A percentile compares a stretch with the other conserved stretches of the same genome.
Conservation (phyloP, 2,113 vertebrate species). For the Furnarius figulus region DNA sequence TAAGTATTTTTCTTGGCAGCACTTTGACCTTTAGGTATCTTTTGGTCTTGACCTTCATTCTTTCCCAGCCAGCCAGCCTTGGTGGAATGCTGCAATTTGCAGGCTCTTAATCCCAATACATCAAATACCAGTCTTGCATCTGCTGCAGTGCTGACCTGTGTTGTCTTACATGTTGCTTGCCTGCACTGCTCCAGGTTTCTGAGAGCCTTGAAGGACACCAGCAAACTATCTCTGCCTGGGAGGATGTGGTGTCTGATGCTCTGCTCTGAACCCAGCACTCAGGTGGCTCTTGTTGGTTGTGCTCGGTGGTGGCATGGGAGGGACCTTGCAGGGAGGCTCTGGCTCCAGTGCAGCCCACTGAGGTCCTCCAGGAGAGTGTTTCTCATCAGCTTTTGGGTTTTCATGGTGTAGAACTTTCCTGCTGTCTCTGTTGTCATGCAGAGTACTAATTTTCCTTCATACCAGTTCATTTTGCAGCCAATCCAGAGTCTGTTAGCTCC, state of each 20-base stretch:
- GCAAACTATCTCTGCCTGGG: background rate
- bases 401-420: background rate
- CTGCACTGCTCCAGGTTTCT: background rate
- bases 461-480: background rate
- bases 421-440: background rate
- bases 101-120: background rate
- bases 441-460: background rate
- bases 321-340: background rate
- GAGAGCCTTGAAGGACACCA: background rate
- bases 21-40: background rate
- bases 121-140: background rate
- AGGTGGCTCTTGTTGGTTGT: background rate
- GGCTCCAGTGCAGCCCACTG: background rate
- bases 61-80: background rate
- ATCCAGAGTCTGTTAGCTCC: background rate
- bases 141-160: background rate
- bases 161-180: background rate
- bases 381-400: background rate
- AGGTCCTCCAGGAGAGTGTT: background rate
- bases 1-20: background rate
- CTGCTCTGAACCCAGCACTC: background rate
- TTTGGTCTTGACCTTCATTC: background rate
- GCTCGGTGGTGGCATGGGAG: rapidly evolving
- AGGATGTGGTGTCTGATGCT: background rate
- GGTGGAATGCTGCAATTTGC: background rate